Evolutionary conservation across 1,140 invertebrate genomes (phyloP).

Genomic region (Anastrepha ludens): DNA sequence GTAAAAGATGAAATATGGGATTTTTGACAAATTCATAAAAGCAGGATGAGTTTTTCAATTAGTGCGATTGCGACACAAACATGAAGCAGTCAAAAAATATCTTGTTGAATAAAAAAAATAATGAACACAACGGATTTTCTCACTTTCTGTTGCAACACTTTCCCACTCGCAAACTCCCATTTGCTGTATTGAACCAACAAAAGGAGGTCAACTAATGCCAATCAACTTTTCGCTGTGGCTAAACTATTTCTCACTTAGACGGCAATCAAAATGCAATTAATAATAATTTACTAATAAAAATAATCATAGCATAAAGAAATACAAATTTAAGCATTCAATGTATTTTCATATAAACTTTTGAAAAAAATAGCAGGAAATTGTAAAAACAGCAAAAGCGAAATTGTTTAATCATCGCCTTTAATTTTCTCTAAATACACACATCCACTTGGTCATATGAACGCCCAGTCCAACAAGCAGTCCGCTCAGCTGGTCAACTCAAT

Average conservation of each 20-base stretch:
- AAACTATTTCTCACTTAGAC: neutral
- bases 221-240: neutral
- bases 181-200: neutral
- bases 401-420: conserved; percentile 53
- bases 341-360: neutral
- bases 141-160: neutral
- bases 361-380: neutral
- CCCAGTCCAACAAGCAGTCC: neutral
- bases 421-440: conserved; percentile 37
- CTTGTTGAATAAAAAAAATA: too few relatives aligned
- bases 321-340: neutral
- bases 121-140: neutral
- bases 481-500: neutral
- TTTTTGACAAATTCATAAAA: too few relatives aligned
- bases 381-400: neutral
- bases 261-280: conserved; percentile 26
- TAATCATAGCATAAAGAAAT: conserved; percentile 23
- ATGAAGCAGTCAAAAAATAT: too few relatives aligned
- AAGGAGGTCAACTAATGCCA: neutral
- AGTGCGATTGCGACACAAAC: too few relatives aligned
- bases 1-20: neutral
- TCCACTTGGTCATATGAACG: neutral
- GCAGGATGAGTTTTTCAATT: too few relatives aligned
- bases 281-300: conserved; percentile 28
- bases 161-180: neutral